Evolutionary conservation across 2,888 invertebrate species (phyloP).

Genomic region (Eupeodes luniger): DNA sequence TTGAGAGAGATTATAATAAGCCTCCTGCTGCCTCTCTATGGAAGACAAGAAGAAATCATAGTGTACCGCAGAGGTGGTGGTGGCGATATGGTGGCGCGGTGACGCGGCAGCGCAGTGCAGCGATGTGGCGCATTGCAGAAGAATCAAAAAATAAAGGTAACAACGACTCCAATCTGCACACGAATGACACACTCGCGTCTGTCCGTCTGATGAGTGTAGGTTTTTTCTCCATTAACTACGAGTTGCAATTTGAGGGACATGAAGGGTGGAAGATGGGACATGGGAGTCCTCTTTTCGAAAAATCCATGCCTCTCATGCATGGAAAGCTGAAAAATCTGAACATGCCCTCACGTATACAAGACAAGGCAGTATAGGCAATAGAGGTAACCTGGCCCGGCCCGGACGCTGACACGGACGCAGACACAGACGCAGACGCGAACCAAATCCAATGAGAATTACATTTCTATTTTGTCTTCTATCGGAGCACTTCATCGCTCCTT

Average conservation of each 20-base stretch:
- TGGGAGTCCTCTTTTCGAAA: slow-evolving; percentile 25
- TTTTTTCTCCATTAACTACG: slow-evolving; percentile 72
- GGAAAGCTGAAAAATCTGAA: slow-evolving; percentile 24
- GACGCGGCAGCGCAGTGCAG: background rate
- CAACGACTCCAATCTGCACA: slow-evolving; percentile 71
- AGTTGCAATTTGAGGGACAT: slow-evolving; percentile 21
- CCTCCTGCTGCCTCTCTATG: slow-evolving; percentile 65
- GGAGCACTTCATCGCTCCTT: slow-evolving; percentile 72
- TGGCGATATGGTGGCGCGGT: no score
- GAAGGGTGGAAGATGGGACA: background rate
- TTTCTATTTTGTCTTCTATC: slow-evolving; percentile 76
- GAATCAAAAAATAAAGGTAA: slow-evolving; percentile 66
- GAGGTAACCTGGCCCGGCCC: background rate
- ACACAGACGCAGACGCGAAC: no score
- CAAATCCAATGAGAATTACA: slow-evolving; percentile 75
- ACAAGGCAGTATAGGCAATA: slow-evolving; percentile 3
- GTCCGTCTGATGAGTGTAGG: slow-evolving; percentile 71
- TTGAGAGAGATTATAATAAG: slow-evolving; percentile 74
- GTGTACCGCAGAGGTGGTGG: slow-evolving; percentile 49
- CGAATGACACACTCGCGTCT: slow-evolving; percentile 68
- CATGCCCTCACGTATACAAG: slow-evolving; percentile 65
- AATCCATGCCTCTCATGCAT: slow-evolving; percentile 41
- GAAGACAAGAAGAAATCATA: slow-evolving; percentile 69
- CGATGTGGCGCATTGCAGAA: slow-evolving; percentile 23
- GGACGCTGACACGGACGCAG: background rate